Conservation (phyloP, 2,888 invertebrate species). For the Lymantria monacha region DNA sequence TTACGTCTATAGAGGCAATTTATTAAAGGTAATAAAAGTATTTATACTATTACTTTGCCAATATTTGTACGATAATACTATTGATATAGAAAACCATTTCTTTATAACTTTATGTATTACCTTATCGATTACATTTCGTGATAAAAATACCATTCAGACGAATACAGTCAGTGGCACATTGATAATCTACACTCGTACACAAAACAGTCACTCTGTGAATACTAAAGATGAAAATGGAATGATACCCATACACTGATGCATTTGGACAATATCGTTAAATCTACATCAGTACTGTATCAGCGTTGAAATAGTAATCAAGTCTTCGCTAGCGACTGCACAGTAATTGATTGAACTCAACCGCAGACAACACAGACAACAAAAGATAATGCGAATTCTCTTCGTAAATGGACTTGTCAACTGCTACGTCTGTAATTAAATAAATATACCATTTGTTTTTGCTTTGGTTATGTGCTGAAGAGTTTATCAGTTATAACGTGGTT, state of each 20-base stretch:
- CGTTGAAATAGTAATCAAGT: conserved; percentile 67
- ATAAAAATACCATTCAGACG: conserved; percentile 19
- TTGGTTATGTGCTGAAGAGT: conserved; percentile 43
- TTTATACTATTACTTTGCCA: too few relatives aligned
- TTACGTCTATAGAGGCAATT: too few relatives aligned
- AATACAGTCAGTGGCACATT: conserved; percentile 6
- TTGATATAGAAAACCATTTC: not conserved
- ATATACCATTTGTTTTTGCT: conserved; percentile 52
- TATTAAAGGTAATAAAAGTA: too few relatives aligned
- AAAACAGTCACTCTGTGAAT: conserved; percentile 25
- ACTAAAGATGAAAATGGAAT: conserved; percentile 29
- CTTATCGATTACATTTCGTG: conserved; percentile 21
- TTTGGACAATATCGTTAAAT: conserved; percentile 44
- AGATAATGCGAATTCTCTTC: conserved; percentile 66
- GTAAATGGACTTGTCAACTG: conserved; percentile 78
- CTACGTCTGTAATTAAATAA: conserved; percentile 74
- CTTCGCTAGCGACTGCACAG: conserved; percentile 54
- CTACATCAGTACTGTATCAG: conserved; percentile 47
- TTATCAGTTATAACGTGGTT: conserved; percentile 39
- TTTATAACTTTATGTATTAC: not conserved
- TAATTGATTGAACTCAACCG: conserved; percentile 76
- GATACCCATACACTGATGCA: conserved; percentile 34
- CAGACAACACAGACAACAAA: conserved; percentile 76
- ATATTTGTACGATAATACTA: too few relatives aligned
- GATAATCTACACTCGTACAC: conserved; percentile 24